Conservation (phyloP, 2,888 invertebrate genomes). For the Minunthozetes semirufus region DNA sequence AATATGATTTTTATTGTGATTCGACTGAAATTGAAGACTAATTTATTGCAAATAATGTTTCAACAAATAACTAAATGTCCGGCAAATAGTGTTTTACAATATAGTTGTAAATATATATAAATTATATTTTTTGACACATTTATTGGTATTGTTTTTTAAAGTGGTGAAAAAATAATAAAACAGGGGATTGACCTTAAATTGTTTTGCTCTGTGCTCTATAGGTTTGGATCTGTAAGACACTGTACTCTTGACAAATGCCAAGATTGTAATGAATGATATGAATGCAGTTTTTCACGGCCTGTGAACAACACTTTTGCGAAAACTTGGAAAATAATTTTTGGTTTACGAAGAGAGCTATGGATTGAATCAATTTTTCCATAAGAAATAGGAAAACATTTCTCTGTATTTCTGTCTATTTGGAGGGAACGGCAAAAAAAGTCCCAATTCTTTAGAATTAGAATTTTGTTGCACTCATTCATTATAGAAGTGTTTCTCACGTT, state of each 20-base stretch:
- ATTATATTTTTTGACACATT: slow-evolving; percentile 20
- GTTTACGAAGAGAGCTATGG: neutral
- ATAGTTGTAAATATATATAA: no score
- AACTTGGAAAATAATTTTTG: neutral
- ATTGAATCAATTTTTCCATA: neutral
- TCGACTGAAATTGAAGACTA: no score
- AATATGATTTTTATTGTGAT: no score
- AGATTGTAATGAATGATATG: neutral
- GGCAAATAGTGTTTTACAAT: neutral
- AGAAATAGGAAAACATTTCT: neutral
- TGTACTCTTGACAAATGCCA: slow-evolving; percentile 18
- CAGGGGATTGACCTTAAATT: slow-evolving; percentile 28
- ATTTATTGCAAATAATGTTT: neutral
- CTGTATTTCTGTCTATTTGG: neutral
- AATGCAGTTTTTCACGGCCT: slow-evolving; percentile 4
- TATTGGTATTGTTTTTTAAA: slow-evolving; percentile 17
- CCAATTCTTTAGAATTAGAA: neutral
- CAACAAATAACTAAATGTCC: neutral
- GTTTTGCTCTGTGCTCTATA: slow-evolving; percentile 1
- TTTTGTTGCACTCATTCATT: neutral
- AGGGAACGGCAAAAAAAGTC: neutral
- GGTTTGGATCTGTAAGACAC: neutral
- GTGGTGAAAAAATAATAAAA: neutral
- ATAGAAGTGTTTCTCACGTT: slow-evolving; percentile 6
- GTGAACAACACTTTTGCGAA: slow-evolving; percentile 23